Evolutionary conservation across 2,113 vertebrate genomes (phyloP).

Genomic region (Himantopus leucocephalus): DNA sequence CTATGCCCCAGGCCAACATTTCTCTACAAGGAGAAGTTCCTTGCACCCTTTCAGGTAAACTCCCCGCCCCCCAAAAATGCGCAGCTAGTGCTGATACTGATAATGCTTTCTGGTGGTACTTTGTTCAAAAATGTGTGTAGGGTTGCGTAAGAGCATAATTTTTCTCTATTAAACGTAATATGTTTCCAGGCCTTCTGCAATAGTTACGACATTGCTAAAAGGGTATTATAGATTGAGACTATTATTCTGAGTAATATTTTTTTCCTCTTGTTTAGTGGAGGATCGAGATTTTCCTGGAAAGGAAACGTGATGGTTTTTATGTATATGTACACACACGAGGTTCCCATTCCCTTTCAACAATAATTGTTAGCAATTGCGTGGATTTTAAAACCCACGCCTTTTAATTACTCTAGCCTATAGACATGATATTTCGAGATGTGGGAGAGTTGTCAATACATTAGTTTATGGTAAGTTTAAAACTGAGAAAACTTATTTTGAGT

Average conservation of each 20-base stretch:
- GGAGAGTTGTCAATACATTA: background rate
- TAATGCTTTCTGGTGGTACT: background rate
- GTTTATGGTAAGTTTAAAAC: background rate
- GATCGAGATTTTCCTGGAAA: background rate
- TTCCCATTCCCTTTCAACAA: background rate
- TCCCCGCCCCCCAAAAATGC: accelerated
- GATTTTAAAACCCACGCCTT: background rate
- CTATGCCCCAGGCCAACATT: conserved; percentile 89
- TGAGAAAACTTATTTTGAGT: background rate
- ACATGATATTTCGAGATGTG: background rate
- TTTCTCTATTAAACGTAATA: background rate
- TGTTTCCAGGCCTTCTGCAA: background rate
- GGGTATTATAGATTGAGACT: background rate
- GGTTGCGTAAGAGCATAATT: accelerated
- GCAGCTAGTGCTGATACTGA: background rate
- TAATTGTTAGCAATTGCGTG: background rate
- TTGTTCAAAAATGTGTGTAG: background rate
- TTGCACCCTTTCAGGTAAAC: conserved; percentile 85
- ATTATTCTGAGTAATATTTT: background rate
- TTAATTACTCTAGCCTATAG: background rate
- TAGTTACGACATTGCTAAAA: background rate
- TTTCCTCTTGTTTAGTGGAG: background rate
- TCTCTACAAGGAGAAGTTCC: conserved; percentile 91
- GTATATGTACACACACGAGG: background rate
- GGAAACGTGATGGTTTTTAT: accelerated